Evolutionary conservation across 2,797 vertebrate species (phyloP).

Genomic region (Poecile montanus): DNA sequence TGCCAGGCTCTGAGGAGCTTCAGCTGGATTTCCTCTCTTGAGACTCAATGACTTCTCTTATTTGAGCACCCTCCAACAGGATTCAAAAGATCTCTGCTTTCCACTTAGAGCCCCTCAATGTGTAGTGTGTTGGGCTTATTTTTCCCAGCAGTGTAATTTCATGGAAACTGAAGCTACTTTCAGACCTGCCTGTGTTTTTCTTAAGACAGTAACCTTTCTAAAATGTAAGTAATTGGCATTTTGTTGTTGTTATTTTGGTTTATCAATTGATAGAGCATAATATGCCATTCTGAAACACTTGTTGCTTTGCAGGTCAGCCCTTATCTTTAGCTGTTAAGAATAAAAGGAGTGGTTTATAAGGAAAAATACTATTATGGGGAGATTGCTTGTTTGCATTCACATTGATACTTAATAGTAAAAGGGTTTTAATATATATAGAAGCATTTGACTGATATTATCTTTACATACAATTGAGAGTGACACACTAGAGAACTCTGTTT

Average conservation of each 20-base stretch:
- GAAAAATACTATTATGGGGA: neutral
- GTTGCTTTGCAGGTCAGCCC: neutral
- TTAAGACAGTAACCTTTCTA: neutral
- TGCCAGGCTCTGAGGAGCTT: neutral
- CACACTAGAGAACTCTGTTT: accelerated
- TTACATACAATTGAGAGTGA: neutral
- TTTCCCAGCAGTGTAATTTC: neutral
- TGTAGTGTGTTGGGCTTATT: neutral
- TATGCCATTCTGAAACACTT: neutral
- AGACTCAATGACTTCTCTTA: neutral
- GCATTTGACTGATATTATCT: neutral
- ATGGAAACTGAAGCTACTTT: neutral
- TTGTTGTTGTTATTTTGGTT: neutral
- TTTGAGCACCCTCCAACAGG: neutral
- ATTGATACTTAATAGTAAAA: neutral
- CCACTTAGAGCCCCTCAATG: neutral
- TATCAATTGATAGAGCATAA: neutral
- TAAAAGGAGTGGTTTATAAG: neutral
- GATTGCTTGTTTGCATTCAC: neutral
- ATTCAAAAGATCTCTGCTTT: conserved; percentile 15
- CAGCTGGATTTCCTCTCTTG: neutral
- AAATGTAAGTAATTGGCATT: neutral
- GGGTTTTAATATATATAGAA: neutral
- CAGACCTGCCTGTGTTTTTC: neutral
- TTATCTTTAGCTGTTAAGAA: neutral